phyloP scores from a whole-genome alignment of 1,140 invertebrate species.

The Bombus soroeensis region DNA sequence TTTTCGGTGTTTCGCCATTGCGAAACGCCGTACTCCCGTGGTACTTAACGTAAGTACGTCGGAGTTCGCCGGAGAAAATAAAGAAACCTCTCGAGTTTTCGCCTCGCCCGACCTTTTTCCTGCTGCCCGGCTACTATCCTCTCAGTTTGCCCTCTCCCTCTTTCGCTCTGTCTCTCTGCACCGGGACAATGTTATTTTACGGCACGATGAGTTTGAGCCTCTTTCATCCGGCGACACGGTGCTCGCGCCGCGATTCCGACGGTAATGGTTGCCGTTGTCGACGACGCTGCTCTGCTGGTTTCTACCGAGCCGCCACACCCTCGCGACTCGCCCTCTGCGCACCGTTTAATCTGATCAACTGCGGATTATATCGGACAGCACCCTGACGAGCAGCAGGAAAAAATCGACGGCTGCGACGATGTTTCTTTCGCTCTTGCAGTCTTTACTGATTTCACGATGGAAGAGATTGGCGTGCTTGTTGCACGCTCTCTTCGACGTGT shows the following conservation, averaged over 20 bases:
- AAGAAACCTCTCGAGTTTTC: slow-evolving; percentile 73
- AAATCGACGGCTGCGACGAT: slow-evolving; percentile 49
- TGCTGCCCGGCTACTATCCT: slow-evolving; percentile 21
- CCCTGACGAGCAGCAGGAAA: slow-evolving; percentile 62
- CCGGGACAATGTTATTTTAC: slow-evolving; percentile 83
- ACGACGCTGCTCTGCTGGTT: slow-evolving; percentile 47
- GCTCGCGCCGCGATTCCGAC: slow-evolving; percentile 56
- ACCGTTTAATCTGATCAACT: slow-evolving; percentile 83
- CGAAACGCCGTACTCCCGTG: slow-evolving; percentile 38
- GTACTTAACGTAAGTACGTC: slow-evolving; percentile 78
- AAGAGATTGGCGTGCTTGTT: neutral
- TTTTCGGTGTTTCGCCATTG: slow-evolving; percentile 41
- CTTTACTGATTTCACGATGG: neutral
- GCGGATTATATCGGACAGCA: slow-evolving; percentile 80
- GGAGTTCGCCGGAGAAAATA: slow-evolving; percentile 73
- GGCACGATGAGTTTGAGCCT: slow-evolving; percentile 82
- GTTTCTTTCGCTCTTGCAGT: slow-evolving; percentile 3
- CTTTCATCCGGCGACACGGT: slow-evolving; percentile 80
- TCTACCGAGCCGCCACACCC: slow-evolving; percentile 62
- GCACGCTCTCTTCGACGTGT: neutral
- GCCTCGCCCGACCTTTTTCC: slow-evolving; percentile 47
- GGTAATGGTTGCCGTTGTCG: slow-evolving; percentile 46
- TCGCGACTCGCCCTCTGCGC: slow-evolving; percentile 67
- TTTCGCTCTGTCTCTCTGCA: slow-evolving; percentile 52
- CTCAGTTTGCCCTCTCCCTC: neutral